Base-by-base conservation (phyloP, 2,888 invertebrate species). In the Parelbella ahira region DNA sequence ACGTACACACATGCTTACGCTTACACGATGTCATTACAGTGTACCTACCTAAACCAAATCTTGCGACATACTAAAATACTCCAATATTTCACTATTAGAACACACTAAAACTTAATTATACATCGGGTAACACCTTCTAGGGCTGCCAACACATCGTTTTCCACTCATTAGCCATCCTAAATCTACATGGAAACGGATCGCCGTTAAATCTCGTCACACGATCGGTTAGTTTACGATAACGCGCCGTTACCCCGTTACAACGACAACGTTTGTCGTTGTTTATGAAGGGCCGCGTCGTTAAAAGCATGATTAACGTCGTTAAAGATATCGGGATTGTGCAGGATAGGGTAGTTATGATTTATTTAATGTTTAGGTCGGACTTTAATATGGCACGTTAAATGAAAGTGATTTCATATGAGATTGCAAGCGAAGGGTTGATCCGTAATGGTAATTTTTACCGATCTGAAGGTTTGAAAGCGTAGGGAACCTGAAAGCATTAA, bases 191-290 rank as follows among this genome's bases (percentile, higher is more conserved):
- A 24, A 37, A 38, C 38, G 29, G 45, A 46, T 50, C 42, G 45
- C 42, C 44, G 51, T 48, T 49, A 49, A 53, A 53, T 50, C 55
- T 51, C 48, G 39, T 39, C 38, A 32, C 19, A 15, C 41, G 42
- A 47, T 44, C 47, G 45, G 39, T 38, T 54, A 47, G 50, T 54
- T 52, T 52, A 52, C 49, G 52, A 45, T 51, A 45, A 54, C 49
- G 45, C 30, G 23, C 27, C 27, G 34, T 34, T 38, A 30, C 27
- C 36, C 32, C 44, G 36, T 49, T 38, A 41, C 38, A 30, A 45
- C 49, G 44, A 45, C 49, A 41, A 41, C 32, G 38, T 32, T 23
- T 18, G 38, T 30, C 38, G 38, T 38, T 38, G 38, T 38, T 38
- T 38, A 38, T 30, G 38, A 38, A 38, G 38, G 38, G 38, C 30